phyloP scores from a whole-genome alignment of 1,140 invertebrate genomes.

The Pygmarrhopalites habei region DNA sequence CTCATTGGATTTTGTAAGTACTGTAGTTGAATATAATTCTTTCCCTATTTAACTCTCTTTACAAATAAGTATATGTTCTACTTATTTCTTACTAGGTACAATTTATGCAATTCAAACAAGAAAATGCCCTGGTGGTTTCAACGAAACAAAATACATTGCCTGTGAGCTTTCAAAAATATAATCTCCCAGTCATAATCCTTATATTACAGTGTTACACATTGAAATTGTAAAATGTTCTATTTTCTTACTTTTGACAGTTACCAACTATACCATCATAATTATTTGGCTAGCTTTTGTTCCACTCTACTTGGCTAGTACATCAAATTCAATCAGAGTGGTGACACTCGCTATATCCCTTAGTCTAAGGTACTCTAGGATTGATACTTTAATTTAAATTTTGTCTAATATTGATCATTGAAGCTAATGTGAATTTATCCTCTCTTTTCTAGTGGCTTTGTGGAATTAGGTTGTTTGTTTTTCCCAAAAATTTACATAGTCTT shows the following conservation, averaged over 20 bases:
- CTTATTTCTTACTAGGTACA: too few relatives aligned
- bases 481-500: slow-evolving; percentile 59
- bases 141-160: slow-evolving; percentile 65
- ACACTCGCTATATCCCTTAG: slow-evolving; percentile 53
- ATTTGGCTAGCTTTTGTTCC: slow-evolving; percentile 70
- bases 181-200: too few relatives aligned
- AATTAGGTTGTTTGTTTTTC: slow-evolving; percentile 53
- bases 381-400: too few relatives aligned
- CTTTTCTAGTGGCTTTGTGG: slow-evolving; percentile 45
- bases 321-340: slow-evolving; percentile 48
- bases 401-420: too few relatives aligned
- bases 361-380: slow-evolving; percentile 46
- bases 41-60: too few relatives aligned
- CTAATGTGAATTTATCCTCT: too few relatives aligned
- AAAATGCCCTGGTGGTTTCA: slow-evolving; percentile 70
- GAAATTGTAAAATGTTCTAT: too few relatives aligned
- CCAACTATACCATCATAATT: slow-evolving; percentile 68
- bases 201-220: too few relatives aligned
- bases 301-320: slow-evolving; percentile 56
- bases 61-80: too few relatives aligned
- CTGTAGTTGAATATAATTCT: too few relatives aligned
- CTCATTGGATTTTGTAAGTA: slow-evolving; percentile 54
- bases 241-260: too few relatives aligned
- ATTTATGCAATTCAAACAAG: slow-evolving; percentile 66
- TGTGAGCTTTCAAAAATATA: too few relatives aligned